Percentiles rank a stretch among this genome's conserved stretches.
phyloP scores from a whole-genome alignment of 2,113 vertebrate genomes.

The Eira barbara region DNA sequence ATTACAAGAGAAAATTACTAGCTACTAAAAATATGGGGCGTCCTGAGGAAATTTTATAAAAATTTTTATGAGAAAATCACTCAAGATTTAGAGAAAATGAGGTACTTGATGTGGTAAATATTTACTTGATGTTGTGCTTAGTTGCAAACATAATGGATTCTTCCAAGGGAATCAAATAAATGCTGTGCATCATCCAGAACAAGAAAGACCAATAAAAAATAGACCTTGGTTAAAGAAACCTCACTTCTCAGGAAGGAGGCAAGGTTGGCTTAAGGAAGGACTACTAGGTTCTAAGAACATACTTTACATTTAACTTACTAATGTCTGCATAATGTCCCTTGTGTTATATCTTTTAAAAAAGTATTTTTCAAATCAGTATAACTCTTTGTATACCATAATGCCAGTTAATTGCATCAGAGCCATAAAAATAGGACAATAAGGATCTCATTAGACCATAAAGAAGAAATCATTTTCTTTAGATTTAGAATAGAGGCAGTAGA shows the following conservation, averaged over 20 bases:
- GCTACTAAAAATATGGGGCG: background rate
- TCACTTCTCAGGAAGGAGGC: background rate
- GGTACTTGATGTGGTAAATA: background rate
- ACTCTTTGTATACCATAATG: background rate
- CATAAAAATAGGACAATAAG: background rate
- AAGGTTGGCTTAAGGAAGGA: background rate
- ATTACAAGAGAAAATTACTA: background rate
- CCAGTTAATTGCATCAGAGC: background rate
- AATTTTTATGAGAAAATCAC: background rate
- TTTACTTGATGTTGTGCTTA: background rate
- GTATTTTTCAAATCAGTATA: background rate
- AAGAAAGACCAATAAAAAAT: background rate
- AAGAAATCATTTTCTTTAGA: background rate
- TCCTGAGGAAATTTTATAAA: background rate
- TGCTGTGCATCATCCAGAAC: background rate
- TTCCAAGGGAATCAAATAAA: background rate
- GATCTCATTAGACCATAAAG: background rate
- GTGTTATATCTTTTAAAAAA: background rate
- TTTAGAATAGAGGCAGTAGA: background rate
- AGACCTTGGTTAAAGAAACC: background rate
- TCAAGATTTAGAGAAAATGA: background rate
- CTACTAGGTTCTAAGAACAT: background rate
- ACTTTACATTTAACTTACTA: background rate
- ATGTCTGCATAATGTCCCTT: background rate
- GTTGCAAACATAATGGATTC: background rate